Conservation (phyloP, 2,797 vertebrate genomes). For the Sebastes diploproa region DNA sequence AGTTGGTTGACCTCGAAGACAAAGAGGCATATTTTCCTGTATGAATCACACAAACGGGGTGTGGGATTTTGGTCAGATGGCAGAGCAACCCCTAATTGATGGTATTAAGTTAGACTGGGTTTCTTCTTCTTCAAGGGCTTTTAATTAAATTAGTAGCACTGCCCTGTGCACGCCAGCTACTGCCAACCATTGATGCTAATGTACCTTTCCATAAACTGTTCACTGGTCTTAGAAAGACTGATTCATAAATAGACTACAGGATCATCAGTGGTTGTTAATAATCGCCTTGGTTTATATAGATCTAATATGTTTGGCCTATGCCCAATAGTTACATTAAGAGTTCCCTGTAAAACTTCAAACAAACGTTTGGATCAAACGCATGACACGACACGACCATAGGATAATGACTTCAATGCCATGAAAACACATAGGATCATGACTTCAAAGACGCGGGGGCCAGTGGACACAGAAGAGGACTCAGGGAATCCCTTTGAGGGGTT, state of each 20-base stretch:
- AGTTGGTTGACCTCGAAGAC: slow-evolving; percentile 72
- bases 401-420: slow-evolving; percentile 67
- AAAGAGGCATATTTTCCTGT: slow-evolving; percentile 80
- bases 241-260: slow-evolving; percentile 31
- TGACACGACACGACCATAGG: slow-evolving; percentile 60
- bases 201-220: slow-evolving; percentile 24
- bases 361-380: slow-evolving; percentile 61
- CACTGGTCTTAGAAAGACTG: slow-evolving; percentile 10
- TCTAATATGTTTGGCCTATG: slow-evolving; percentile 38
- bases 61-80: slow-evolving; percentile 73
- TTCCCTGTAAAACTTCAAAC: slow-evolving; percentile 69
- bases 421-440: slow-evolving; percentile 71
- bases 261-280: slow-evolving; percentile 40
- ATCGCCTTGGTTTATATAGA: slow-evolving; percentile 16
- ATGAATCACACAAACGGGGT: slow-evolving; percentile 76
- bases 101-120: slow-evolving; percentile 66
- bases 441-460: slow-evolving; percentile 63
- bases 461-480: slow-evolving; percentile 65
- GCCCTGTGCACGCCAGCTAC: slow-evolving; percentile 31
- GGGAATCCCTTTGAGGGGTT: slow-evolving; percentile 81
- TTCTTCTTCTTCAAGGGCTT: slow-evolving; percentile 67
- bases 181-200: slow-evolving; percentile 41
- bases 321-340: slow-evolving; percentile 44
- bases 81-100: slow-evolving; percentile 69
- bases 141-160: slow-evolving; percentile 72